Percentiles rank a stretch among this genome's conserved stretches.
These are phyloP conservation scores for Arctia plantaginis DNA, from an alignment of 2,888 invertebrate species.

Conservation along the genomic window DNA sequence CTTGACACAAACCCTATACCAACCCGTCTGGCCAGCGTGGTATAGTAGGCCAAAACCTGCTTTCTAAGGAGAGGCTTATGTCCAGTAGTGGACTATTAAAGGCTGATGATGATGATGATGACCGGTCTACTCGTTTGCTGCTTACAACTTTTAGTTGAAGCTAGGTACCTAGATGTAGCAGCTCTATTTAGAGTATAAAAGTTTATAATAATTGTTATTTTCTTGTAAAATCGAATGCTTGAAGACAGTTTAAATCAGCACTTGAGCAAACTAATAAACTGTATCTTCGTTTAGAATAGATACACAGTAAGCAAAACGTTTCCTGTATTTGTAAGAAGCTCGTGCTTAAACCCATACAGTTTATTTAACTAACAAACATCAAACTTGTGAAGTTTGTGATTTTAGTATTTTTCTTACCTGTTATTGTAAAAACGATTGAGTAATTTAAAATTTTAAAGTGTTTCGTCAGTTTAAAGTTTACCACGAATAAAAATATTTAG, in stretches of 20 bases:
- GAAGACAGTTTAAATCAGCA: not conserved
- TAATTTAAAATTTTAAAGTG: not conserved
- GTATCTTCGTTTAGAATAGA: not conserved
- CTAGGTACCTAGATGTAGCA: not conserved
- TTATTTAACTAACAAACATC: slow-evolving; percentile 6
- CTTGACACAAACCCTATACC: too few species aligned
- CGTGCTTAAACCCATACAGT: not conserved
- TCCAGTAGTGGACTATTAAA: too few species aligned
- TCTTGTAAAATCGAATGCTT: not conserved
- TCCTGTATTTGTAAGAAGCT: not conserved
- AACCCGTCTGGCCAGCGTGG: too few species aligned
- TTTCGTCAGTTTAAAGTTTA: not conserved
- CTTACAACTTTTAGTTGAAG: not conserved
- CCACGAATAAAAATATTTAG: not conserved
- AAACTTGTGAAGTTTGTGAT: slow-evolving; percentile 3
- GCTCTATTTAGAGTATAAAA: not conserved
- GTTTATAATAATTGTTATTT: not conserved
- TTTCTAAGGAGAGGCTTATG: too few species aligned
- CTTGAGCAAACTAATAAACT: not conserved
- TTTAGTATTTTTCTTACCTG: slow-evolving; percentile 1
- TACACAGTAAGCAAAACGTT: slow-evolving; percentile 1
- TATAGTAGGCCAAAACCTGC: too few species aligned
- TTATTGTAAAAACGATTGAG: not conserved
- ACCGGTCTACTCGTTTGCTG: too few species aligned
- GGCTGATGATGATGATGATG: too few species aligned